A percentile compares a stretch with the other conserved stretches of the same genome.
Evolutionary conservation across 2,797 vertebrate species (phyloP).

Genomic region (Spatula clypeata): DNA sequence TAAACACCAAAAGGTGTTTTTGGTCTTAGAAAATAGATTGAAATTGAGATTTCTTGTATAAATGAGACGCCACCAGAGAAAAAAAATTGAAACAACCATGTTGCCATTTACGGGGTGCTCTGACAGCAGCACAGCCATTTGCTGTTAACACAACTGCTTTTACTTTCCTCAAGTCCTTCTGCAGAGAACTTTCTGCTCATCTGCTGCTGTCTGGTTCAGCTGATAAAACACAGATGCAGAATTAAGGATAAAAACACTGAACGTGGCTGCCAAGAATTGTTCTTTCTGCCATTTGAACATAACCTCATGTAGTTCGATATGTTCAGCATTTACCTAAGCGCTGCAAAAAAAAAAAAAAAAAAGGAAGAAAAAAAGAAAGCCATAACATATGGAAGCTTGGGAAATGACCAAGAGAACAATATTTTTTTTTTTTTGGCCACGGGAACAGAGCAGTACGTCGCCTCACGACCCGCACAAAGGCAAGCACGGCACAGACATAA

Average conservation of each 20-base stretch:
- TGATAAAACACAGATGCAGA: constrained; percentile 82
- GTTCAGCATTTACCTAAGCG: constrained; percentile 67
- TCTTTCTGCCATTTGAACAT: constrained; percentile 72
- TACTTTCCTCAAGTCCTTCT: constrained; percentile 61
- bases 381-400: constrained; percentile 67
- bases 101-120: constrained; percentile 27
- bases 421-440: constrained; percentile 36
- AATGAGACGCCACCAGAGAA: background rate
- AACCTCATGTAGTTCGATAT: constrained; percentile 64
- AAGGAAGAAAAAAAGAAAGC: background rate
- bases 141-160: constrained; percentile 28
- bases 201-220: constrained; percentile 76
- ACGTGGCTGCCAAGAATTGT: constrained; percentile 69
- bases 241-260: constrained; percentile 77
- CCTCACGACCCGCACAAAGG: background rate
- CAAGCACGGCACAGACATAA: constrained; percentile 55
- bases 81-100: background rate
- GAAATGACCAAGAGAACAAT: constrained; percentile 63
- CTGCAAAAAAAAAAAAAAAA: background rate
- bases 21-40: background rate
- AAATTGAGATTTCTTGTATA: background rate
- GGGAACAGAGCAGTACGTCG: background rate
- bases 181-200: constrained; percentile 73
- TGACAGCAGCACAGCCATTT: background rate
- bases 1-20: background rate